phyloP scores from a whole-genome alignment of 2,797 vertebrate species.

The Hapalemur alaotrensis region DNA sequence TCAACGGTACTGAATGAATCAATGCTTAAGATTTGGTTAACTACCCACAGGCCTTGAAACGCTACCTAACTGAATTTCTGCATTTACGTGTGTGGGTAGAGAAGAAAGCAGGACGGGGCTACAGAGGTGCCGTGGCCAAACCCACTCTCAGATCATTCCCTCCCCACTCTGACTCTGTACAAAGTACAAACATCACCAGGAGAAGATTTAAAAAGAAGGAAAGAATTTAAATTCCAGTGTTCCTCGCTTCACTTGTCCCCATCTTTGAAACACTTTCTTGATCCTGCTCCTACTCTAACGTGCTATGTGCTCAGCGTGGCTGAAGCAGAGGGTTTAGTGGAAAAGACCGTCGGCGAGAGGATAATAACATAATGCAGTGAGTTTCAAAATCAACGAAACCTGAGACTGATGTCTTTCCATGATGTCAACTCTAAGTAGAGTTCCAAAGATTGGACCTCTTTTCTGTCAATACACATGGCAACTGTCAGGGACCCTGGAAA shows the following conservation, averaged over 20 bases:
- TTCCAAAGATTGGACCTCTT: not conserved
- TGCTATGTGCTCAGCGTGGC: not conserved
- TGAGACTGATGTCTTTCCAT: not conserved
- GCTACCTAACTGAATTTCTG: not conserved
- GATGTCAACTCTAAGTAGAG: not conserved
- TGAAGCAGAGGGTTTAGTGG: not conserved
- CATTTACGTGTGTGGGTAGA: rapidly evolving
- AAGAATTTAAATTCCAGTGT: not conserved
- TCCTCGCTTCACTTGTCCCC: not conserved
- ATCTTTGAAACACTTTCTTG: not conserved
- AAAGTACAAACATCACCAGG: not conserved
- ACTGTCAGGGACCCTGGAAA: not conserved
- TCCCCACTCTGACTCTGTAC: not conserved
- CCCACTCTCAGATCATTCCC: not conserved
- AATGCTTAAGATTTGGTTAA: not conserved
- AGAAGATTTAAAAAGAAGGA: not conserved
- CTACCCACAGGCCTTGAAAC: not conserved
- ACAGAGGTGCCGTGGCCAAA: too few relatives aligned
- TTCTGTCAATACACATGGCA: not conserved
- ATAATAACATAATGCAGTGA: not conserved
- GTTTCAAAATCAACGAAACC: not conserved
- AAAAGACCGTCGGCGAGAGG: not conserved
- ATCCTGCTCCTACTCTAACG: not conserved
- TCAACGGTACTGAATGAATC: not conserved
- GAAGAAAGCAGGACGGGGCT: not conserved